Evolutionary conservation across 2,113 vertebrate species (phyloP), one percentile per base, ranked within the genome.

Genomic region (Paralichthys olivaceus): DNA sequence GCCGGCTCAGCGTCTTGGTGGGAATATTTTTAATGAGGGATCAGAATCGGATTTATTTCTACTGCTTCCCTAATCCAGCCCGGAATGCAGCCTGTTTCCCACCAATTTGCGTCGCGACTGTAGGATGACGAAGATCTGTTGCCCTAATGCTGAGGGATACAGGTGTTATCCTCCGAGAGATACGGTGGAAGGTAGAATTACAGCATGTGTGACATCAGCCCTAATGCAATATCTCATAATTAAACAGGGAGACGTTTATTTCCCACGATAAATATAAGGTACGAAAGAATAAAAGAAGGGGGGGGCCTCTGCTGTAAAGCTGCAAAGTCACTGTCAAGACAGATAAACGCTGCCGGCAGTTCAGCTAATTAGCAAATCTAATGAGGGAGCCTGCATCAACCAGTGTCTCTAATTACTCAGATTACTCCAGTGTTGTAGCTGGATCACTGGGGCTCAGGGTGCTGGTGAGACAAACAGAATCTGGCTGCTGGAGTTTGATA

Each of bases 1-100:
- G 29, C 17, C 26, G 57, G 65, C 85, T 85, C 77, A 73, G 75
- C 73, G 53, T 81, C 68, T 59, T 89, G 82, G 84, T 86, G 68
- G 77, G 84, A 87, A 86, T 87, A 68, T 69, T 92, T 90, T 93
- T 94, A 95, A 95, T 91, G 90, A 94, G 93, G 84, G 78, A 78
- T 91, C 84, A 89, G 64, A 82, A 88, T 81, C 9, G 58, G 87
- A 85, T 91, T 88, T 86, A 73, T 81, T 88, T 80, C 75, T 78
- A 72, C 76, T 43, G 51, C 74, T 87, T 70, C 69, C 34, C 69
- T 95, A 94, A 94, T 94, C 93, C 75, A 17, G 64, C 76, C 49
- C 5, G 91, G 93, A 94, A 94, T 93, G 93, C 77, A 25, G 55
- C 76, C 37, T 3, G 49, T 73, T 89, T 75, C 81, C 84, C 85